Percentiles rank a stretch among this genome's conserved stretches.
Evolutionary conservation across 1,140 invertebrate species (phyloP).

Genomic region (Calephelis virginiensis): DNA sequence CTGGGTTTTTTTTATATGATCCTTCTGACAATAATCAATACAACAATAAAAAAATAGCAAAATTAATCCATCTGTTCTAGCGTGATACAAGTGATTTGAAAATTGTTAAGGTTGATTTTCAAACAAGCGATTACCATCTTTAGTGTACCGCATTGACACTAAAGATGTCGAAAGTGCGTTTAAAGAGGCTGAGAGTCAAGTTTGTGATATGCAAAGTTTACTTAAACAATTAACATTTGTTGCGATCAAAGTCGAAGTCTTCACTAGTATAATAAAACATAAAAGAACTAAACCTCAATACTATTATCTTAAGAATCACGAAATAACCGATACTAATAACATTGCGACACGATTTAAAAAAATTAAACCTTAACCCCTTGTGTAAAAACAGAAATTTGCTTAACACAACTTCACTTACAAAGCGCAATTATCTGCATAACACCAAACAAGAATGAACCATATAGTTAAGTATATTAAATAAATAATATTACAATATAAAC

Average conservation of each 20-base stretch:
- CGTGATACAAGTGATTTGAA: no score
- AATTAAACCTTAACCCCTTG: slow-evolving; percentile 10
- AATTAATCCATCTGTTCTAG: no score
- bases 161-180: no score
- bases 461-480: slow-evolving; percentile 42
- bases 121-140: no score
- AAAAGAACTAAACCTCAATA: slow-evolving; percentile 59
- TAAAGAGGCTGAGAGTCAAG: no score
- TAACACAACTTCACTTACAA: slow-evolving; percentile 21
- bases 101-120: no score
- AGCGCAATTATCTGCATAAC: slow-evolving; percentile 42
- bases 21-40: no score
- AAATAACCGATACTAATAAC: slow-evolving; percentile 35
- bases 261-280: neutral
- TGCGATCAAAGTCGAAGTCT: neutral
- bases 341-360: neutral
- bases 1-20: no score
- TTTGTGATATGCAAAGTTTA: no score
- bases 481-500: slow-evolving; percentile 38
- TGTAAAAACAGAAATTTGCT: slow-evolving; percentile 21
- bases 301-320: slow-evolving; percentile 71
- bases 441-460: slow-evolving; percentile 46
- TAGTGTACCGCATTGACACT: no score
- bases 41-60: no score
- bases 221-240: no score